These are phyloP conservation scores for Pristionchus japonicus DNA, from an alignment of 2,888 invertebrate genomes.

Conservation along the genomic window DNA sequence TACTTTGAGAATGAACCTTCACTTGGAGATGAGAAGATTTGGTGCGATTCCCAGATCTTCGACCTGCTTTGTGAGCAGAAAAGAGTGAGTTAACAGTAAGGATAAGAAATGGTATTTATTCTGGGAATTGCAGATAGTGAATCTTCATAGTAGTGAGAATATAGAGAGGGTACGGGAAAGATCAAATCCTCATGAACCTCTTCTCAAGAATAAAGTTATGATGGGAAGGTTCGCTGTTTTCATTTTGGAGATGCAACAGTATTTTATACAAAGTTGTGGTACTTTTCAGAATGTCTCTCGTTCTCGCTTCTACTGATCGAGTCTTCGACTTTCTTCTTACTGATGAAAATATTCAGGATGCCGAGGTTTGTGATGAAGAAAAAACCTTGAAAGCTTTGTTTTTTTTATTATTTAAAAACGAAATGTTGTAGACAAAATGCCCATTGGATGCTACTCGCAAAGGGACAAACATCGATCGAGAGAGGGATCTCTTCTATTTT, in stretches of 20 bases:
- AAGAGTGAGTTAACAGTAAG: neutral
- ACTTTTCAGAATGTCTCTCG: neutral
- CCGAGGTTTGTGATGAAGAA: neutral
- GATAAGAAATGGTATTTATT: neutral
- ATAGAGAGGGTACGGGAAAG: neutral
- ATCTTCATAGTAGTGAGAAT: neutral
- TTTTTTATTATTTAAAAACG: neutral
- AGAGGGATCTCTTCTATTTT: neutral
- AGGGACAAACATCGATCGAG: slow-evolving; percentile 13
- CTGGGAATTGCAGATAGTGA: neutral
- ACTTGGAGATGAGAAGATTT: neutral
- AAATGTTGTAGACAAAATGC: neutral
- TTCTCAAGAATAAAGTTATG: neutral
- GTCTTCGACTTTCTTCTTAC: slow-evolving; percentile 27
- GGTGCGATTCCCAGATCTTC: neutral
- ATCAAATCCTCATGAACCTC: slow-evolving; percentile 34
- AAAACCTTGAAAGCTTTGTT: too few relatives aligned
- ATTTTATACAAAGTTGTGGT: too few relatives aligned
- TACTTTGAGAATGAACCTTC: neutral
- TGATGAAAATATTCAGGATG: neutral
- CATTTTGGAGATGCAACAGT: too few relatives aligned
- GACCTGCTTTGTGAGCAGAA: neutral
- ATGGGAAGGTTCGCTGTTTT: neutral
- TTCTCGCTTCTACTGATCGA: neutral
- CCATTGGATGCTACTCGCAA: neutral